Conservation (phyloP, 2,113 vertebrate genomes). For the Nansenia antarctica region DNA sequence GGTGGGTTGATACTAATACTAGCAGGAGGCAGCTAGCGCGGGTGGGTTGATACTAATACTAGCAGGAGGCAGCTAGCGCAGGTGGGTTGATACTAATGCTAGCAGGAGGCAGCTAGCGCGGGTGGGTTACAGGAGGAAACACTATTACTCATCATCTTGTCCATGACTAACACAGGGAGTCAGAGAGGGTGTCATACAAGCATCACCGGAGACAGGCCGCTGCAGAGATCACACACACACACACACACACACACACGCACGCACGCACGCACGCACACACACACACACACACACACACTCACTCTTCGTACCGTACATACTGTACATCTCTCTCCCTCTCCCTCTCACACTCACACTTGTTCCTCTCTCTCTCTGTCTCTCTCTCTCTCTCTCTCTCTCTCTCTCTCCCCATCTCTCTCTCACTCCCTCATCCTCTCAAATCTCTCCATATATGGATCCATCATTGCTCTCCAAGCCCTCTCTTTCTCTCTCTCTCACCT, state of each 20-base stretch:
- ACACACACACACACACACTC: not conserved
- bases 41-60: too few species aligned
- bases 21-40: too few species aligned
- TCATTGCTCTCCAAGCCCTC: slow-evolving; percentile 28
- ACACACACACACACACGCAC: not conserved
- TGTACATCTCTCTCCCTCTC: slow-evolving; percentile 35
- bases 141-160: slow-evolving; percentile 42
- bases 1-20: too few species aligned
- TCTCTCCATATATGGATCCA: slow-evolving; percentile 68
- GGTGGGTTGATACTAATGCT: too few species aligned
- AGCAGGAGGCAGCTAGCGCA: too few species aligned
- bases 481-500: slow-evolving; percentile 51
- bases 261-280: not conserved
- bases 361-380: slow-evolving; percentile 42
- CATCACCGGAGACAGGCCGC: slow-evolving; percentile 46
- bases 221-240: not conserved
- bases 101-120: too few species aligned
- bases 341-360: slow-evolving; percentile 11
- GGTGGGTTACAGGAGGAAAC: too few species aligned
- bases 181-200: slow-evolving; percentile 56
- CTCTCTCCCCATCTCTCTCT: slow-evolving; percentile 18
- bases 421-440: slow-evolving; percentile 53
- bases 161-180: slow-evolving; percentile 55
- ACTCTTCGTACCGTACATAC: slow-evolving; percentile 36
- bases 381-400: slow-evolving; percentile 9